Conservation (phyloP, 2,113 vertebrate species). For the Esox niger region DNA sequence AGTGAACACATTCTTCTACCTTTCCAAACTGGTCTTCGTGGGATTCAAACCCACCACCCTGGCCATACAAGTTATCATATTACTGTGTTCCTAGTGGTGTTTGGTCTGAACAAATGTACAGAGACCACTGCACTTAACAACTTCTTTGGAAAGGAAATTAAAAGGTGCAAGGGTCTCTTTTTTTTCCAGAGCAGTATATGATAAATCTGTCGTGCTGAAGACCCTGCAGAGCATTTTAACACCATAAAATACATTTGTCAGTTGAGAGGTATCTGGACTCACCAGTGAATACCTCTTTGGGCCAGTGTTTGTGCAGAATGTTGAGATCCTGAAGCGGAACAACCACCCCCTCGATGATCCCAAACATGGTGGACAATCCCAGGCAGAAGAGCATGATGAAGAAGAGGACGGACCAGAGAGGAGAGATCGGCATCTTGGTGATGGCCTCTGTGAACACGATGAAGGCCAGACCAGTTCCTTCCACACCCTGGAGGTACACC, state of each 20-base stretch:
- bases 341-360: conserved; percentile 88
- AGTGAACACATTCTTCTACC: too few species aligned
- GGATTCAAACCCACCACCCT: too few species aligned
- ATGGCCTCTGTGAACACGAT: conserved; percentile 98
- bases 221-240: background rate
- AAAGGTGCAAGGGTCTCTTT: too few species aligned
- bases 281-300: conserved; percentile 89
- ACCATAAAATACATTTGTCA: too few species aligned
- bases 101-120: too few species aligned
- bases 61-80: too few species aligned
- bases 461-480: conserved; percentile 94
- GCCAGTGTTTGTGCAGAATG: conserved; percentile 74
- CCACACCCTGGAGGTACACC: conserved; percentile 80
- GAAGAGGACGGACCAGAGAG: conserved; percentile 92
- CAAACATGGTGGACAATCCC: conserved; percentile 97
- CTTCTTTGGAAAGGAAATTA: too few species aligned
- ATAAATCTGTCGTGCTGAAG: too few species aligned
- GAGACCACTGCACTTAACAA: too few species aligned
- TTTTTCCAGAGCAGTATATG: too few species aligned
- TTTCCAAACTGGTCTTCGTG: too few species aligned
- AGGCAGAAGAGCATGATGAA: conserved; percentile 98
- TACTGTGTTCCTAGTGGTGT: too few species aligned
- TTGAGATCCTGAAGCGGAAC: conserved; percentile 87
- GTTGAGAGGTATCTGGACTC: background rate
- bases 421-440: conserved; percentile 90